phyloP scores from a whole-genome alignment of 2,888 invertebrate species.

The Parelbella ahira region DNA sequence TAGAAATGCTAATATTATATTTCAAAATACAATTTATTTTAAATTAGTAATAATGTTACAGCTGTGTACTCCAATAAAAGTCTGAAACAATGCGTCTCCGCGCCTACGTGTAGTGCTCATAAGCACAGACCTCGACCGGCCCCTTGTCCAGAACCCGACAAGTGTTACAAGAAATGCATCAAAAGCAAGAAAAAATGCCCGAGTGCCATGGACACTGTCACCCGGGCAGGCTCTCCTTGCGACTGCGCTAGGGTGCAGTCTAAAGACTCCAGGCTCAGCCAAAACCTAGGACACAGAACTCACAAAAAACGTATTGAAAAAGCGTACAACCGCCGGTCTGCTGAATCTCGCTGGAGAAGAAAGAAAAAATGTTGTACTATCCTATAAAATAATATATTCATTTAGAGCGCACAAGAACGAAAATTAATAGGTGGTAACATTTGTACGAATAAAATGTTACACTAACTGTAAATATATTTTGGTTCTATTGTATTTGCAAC shows the following conservation, averaged over 20 bases:
- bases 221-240: conserved; percentile 48
- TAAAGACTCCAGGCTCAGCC: conserved; percentile 41
- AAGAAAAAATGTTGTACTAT: conserved; percentile 50
- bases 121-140: conserved; percentile 57
- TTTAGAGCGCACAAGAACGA: too few species aligned
- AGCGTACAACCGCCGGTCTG: conserved; percentile 46
- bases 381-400: conserved; percentile 33
- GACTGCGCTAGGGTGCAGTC: conserved; percentile 51
- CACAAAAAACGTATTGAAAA: conserved; percentile 50
- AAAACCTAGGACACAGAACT: conserved; percentile 38
- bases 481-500: too few species aligned
- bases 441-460: too few species aligned
- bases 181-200: conserved; percentile 53
- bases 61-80: conserved; percentile 48
- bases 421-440: too few species aligned
- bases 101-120: conserved; percentile 59
- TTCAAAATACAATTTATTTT: too few species aligned
- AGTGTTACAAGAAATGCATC: conserved; percentile 56
- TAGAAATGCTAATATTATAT: too few species aligned
- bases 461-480: too few species aligned
- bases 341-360: conserved; percentile 48
- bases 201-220: conserved; percentile 54
- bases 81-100: conserved; percentile 61
- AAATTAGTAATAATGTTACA: too few species aligned
- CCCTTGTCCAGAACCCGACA: conserved; percentile 60